Base-by-base conservation (phyloP, 2,113 vertebrate species). In the Apteryx mantelli region DNA sequence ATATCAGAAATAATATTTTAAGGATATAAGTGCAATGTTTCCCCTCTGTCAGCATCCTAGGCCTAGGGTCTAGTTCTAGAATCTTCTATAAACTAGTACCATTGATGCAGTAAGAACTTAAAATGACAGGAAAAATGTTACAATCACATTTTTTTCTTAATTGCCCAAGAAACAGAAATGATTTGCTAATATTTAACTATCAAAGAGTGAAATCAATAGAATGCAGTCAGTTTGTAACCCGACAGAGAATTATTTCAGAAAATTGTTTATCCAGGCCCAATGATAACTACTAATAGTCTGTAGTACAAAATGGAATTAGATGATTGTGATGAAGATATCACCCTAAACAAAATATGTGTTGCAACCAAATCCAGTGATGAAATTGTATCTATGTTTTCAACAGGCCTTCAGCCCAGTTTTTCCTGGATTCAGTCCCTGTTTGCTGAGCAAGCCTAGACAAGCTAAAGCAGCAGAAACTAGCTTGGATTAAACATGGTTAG, bases 401-500 rank as follows among this genome's bases (percentile, higher is more conserved):
- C 63, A 79, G n/a, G 7, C 38, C 64, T 91, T 60, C 36, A 80
- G 38, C 44, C 24, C 7, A 10, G 17, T 77, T 94, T 75, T 75
- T 90, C 28, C 36, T 84, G 68, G n/a, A 32, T 84, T 71, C 74
- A 61, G 63, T 34, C 36, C 82, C 22, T 42, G 26, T 32, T 69
- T 84, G 64, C 50, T 91, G 84, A 86, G 24, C 94, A 95, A 90
- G 84, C 71, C 61, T 68, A 13, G 55, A 34, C 87, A 93, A 61
- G 55, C 55, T 68, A 44, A 66, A 74, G 71, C 50, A 68, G 34
- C 64, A 46, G 75, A 63, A 75, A 5, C 13, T 44, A 66, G 25
- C 28, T 38, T 58, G 46, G 48, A 40, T 74, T 38, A 56, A 86
- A 75, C 82, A 50, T 4, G 32, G 56, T 48, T 61, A 89, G 38